Evolutionary conservation across 2,888 invertebrate genomes (phyloP), one percentile per base, ranked within the genome.

Genomic region (Autographa pulchrina): DNA sequence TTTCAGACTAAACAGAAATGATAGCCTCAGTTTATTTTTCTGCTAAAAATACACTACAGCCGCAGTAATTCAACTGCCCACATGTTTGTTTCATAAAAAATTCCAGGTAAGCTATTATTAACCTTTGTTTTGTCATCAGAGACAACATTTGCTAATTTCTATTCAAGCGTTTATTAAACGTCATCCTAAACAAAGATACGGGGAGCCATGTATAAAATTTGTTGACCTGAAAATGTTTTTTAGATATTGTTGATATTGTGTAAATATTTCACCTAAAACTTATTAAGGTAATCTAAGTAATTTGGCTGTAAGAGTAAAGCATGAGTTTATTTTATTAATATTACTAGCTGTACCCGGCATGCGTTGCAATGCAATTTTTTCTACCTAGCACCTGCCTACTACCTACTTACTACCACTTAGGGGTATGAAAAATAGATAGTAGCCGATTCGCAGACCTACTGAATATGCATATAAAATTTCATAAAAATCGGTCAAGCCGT

Each of bases 171-270:
- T 78, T 77, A 85, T 80, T 84, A 77, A 67, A 78, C 71, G 68
- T 58, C 75, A 78, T 71, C 85, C 83, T 84, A 84, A 83, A 78
- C 85, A 85, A 85, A 85, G 83, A 78, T 56, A 66, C 61, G 67
- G 73, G 66, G 38, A 72, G 61, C 65, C 75, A 20, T 68, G 68
- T 72, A 72, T 75, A 65, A 80, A 80, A 78, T 74, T 74, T 70
- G 72, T 62, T 66, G 65, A 69, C 65, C 66, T 13, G 38, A 41
- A 68, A 69, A 62, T 78, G 63, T 59, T 69, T 71, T 67, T 8
- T 62, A 20, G 16, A 62, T 54, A 62, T 18, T 59, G 20, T 71
- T 16, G 25, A 31, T 31, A 58, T 31, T 31, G 59, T 62, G 61
- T n/a, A 68, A 68, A 70, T 66, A 25, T 62, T 62, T 62, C 20